Conservation (phyloP, 2,797 vertebrate species). For the Falco rusticolus region DNA sequence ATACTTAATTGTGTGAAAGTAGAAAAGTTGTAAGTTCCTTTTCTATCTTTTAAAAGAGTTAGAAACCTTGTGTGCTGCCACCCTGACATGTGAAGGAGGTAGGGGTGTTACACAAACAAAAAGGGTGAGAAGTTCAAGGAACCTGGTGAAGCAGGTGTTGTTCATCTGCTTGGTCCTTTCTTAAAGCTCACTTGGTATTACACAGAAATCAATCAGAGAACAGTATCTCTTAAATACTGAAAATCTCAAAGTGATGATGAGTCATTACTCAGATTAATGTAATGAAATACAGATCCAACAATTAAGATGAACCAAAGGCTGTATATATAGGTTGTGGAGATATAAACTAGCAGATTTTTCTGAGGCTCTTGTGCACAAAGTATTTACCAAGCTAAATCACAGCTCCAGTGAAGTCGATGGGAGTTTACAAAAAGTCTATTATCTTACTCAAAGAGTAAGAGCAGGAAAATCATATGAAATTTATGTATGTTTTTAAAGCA, state of each 20-base stretch:
- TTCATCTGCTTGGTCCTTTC: neutral
- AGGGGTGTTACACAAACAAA: neutral
- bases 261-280: neutral
- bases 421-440: neutral
- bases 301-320: neutral
- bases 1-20: neutral
- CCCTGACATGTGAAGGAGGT: rapidly evolving
- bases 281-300: neutral
- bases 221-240: neutral
- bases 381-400: neutral
- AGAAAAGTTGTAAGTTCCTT: neutral
- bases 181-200: neutral
- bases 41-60: neutral
- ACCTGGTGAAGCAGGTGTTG: neutral
- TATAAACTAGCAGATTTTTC: neutral
- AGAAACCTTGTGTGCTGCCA: neutral
- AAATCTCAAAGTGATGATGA: neutral
- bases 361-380: neutral
- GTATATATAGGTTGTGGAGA: neutral
- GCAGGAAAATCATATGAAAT: neutral
- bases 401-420: neutral
- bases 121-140: neutral
- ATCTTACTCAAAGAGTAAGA: neutral
- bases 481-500: neutral
- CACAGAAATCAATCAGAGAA: neutral